Conservation (phyloP, 2,797 vertebrate species). For the Bufotes viridis region DNA sequence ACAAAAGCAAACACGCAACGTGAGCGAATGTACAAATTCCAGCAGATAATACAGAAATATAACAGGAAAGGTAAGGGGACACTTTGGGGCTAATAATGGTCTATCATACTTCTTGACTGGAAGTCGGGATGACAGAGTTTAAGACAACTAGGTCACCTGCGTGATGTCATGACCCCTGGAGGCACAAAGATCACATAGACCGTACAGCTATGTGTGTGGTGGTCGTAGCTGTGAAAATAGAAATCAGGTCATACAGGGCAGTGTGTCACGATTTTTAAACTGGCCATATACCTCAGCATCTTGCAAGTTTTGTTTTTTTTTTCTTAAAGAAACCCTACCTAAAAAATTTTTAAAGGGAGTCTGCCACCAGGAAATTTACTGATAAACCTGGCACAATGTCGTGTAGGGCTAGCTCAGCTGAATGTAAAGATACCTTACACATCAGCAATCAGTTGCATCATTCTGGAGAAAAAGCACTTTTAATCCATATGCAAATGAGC, state of each 20-base stretch:
- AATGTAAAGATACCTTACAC: no score
- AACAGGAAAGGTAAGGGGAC: no score
- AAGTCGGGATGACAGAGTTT: no score
- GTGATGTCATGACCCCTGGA: neutral
- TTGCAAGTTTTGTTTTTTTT: neutral
- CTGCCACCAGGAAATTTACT: no score
- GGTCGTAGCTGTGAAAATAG: conserved; percentile 30
- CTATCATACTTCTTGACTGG: neutral
- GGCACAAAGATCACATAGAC: neutral
- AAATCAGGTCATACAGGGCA: neutral
- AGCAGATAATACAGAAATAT: no score
- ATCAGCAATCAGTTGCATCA: no score
- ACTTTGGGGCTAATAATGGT: neutral
- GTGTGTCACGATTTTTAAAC: conserved; percentile 23
- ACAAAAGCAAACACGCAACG: no score
- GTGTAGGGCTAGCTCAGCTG: no score
- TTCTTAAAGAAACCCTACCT: neutral
- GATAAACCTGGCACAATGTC: no score
- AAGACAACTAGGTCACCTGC: neutral
- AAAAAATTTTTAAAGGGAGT: neutral
- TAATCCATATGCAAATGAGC: no score
- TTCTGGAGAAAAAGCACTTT: no score
- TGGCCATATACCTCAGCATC: neutral
- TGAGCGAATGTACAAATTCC: neutral
- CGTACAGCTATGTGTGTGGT: neutral